Conservation (phyloP, 2,797 vertebrate species). For the Trichosurus vulpecula region DNA sequence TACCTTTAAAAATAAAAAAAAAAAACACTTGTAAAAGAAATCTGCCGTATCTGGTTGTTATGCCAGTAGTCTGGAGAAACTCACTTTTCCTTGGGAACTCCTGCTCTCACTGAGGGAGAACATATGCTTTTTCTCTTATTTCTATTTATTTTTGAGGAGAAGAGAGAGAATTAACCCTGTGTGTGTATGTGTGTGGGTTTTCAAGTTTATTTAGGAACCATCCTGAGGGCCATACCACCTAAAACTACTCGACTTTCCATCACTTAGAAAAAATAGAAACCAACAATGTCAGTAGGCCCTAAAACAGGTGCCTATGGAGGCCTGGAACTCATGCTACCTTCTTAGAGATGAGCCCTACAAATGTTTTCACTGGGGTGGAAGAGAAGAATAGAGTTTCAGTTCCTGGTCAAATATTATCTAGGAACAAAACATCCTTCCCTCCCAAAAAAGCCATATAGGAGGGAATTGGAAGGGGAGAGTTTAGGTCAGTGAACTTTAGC, state of each 20-base stretch:
- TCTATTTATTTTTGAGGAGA: not conserved
- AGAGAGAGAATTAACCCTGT: not conserved
- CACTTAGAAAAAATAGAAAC: conserved; percentile 15
- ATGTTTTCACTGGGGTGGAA: not conserved
- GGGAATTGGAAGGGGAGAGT: conserved; percentile 5
- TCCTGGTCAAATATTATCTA: conserved; percentile 71
- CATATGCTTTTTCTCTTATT: not conserved
- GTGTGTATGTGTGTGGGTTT: not conserved
- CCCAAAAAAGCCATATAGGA: conserved; percentile 43
- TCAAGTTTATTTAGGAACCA: conserved; percentile 19
- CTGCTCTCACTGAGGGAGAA: not conserved
- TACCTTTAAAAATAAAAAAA: not conserved
- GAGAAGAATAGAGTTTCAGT: not conserved
- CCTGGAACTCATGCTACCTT: not conserved
- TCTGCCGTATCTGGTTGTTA: not conserved
- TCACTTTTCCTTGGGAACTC: not conserved
- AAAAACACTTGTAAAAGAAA: not conserved
- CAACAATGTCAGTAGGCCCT: not conserved
- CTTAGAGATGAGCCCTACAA: not conserved
- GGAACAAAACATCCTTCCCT: conserved; percentile 41
- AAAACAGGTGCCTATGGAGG: not conserved
- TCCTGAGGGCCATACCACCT: conserved; percentile 14
- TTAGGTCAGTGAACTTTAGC: conserved; percentile 20
- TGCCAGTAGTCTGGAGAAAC: not conserved
- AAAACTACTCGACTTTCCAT: not conserved